phyloP scores from a whole-genome alignment of 2,888 invertebrate species.

The Coleophora flavipennella region DNA sequence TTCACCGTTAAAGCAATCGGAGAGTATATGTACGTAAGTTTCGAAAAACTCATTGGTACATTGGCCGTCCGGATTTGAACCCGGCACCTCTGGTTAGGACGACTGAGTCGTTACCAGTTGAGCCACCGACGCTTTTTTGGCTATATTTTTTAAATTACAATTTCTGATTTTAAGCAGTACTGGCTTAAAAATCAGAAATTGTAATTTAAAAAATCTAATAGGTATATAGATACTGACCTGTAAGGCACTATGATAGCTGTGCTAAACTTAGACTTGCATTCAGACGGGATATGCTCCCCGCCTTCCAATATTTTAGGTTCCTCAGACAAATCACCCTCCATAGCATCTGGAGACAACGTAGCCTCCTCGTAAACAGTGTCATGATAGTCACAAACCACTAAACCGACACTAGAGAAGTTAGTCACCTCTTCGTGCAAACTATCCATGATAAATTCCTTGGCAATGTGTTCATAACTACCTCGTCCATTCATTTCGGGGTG shows the following conservation, averaged over 20 bases:
- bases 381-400: constrained; percentile 48
- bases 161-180: no score
- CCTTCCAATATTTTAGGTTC: constrained; percentile 51
- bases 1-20: no score
- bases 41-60: no score
- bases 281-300: constrained; percentile 50
- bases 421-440: constrained; percentile 48
- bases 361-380: constrained; percentile 46
- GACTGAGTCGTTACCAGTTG: no score
- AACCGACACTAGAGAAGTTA: constrained; percentile 57
- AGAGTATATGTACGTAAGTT: no score
- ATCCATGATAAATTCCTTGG: constrained; percentile 48
- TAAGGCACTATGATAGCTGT: constrained; percentile 90
- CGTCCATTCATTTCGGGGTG: constrained; percentile 41
- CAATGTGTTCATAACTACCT: constrained; percentile 56
- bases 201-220: constrained; percentile 2
- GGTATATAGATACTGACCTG: constrained; percentile 30
- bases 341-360: constrained; percentile 35
- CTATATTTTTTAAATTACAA: no score
- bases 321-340: constrained; percentile 47
- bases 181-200: no score
- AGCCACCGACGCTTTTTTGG: no score
- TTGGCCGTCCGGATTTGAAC: no score
- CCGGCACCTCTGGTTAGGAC: no score
- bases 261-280: constrained; percentile 72